A percentile compares a stretch with the other conserved stretches of the same genome.
Evolutionary conservation across 1,140 invertebrate species (phyloP).

Genomic region (Panulirus ornatus): DNA sequence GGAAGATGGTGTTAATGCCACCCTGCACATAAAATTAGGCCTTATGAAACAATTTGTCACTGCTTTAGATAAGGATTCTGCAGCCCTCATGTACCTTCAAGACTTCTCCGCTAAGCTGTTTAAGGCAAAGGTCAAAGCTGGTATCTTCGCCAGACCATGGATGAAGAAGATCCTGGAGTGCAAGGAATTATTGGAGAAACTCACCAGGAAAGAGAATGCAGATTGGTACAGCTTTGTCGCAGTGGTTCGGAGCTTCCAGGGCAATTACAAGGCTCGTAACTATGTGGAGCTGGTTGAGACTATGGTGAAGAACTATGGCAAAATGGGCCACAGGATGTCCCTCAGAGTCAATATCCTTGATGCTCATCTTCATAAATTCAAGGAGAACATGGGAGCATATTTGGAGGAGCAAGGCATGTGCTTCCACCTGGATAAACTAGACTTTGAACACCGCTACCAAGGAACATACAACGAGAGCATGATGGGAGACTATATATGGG

Average conservation of each 20-base stretch:
- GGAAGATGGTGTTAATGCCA: not conserved
- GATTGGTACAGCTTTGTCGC: slow-evolving; percentile 16
- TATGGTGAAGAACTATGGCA: not conserved
- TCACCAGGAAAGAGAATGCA: slow-evolving; percentile 4
- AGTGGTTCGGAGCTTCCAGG: not conserved
- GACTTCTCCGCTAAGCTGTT: no score
- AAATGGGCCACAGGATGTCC: not conserved
- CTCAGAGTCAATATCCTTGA: slow-evolving; percentile 7
- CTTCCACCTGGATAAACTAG: slow-evolving; percentile 15
- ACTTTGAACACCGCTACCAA: slow-evolving; percentile 32
- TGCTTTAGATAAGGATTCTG: not conserved
- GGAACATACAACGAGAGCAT: slow-evolving; percentile 21
- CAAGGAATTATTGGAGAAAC: no score
- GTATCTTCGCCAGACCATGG: not conserved
- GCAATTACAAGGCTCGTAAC: not conserved
- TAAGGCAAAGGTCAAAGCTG: not conserved
- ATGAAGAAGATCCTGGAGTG: no score
- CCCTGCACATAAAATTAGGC: not conserved
- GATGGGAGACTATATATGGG: no score
- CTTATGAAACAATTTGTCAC: not conserved
- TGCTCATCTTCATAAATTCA: not conserved
- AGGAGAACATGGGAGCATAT: slow-evolving; percentile 1
- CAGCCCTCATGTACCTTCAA: not conserved
- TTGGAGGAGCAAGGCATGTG: not conserved
- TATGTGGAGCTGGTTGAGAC: slow-evolving; percentile 23